A percentile compares a stretch with the other conserved stretches of the same genome.
These are phyloP conservation scores for Atherinomorus stipes DNA, from an alignment of 2,113 vertebrate genomes.

Conservation along the genomic window DNA sequence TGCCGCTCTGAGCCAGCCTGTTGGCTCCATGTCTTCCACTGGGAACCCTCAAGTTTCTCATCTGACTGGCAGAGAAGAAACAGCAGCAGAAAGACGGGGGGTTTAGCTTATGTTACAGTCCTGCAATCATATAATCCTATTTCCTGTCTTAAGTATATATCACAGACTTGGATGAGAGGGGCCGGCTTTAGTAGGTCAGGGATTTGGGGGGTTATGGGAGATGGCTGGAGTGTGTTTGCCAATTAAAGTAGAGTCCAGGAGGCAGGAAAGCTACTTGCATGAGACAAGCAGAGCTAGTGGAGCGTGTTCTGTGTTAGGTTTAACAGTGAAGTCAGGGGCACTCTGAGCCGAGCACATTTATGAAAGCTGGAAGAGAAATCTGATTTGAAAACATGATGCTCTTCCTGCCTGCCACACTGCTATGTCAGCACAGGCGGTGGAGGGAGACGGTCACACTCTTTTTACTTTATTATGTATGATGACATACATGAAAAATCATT, in stretches of 20 bases:
- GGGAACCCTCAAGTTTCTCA: constrained; percentile 29
- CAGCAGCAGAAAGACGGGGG: constrained; percentile 13
- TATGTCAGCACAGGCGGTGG: not conserved
- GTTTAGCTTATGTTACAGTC: constrained; percentile 43
- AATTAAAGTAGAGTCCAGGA: constrained; percentile 4
- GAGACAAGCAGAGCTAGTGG: not conserved
- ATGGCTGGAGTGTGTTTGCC: not conserved
- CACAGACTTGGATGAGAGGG: constrained; percentile 22
- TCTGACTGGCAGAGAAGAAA: constrained; percentile 13
- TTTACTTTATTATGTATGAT: too few relatives aligned
- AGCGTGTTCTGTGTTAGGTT: not conserved
- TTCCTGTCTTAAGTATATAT: constrained; percentile 25
- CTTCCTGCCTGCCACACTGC: too few relatives aligned
- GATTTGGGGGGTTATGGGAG: constrained; percentile 18
- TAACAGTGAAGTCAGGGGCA: not conserved
- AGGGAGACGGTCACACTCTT: not conserved
- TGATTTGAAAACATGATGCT: not conserved
- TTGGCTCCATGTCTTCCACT: constrained; percentile 26
- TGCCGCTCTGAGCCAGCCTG: constrained; percentile 30
- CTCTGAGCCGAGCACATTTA: not conserved
- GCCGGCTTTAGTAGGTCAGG: constrained; percentile 35
- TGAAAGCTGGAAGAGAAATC: constrained; percentile 9
- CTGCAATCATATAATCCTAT: constrained; percentile 41
- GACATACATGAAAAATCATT: too few relatives aligned
- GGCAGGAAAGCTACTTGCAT: not conserved